Evolutionary conservation across 2,113 vertebrate species (phyloP).

Genomic region (Symphodus melops): DNA sequence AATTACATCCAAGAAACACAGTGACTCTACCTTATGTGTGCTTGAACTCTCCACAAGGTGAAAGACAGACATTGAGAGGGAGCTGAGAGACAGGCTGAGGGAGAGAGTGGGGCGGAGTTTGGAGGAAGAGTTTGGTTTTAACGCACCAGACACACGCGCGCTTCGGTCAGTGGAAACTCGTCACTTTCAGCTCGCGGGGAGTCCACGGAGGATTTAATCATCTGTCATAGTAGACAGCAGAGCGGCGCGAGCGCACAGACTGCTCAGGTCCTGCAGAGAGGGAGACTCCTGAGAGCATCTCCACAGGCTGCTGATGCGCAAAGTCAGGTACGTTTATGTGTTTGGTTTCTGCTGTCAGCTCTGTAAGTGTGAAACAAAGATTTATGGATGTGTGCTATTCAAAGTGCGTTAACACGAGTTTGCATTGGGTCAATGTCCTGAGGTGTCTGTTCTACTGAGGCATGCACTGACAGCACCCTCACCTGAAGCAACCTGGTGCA

Average conservation of each 20-base stretch:
- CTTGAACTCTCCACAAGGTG: conserved; percentile 42
- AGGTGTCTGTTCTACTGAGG: neutral
- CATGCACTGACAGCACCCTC: neutral
- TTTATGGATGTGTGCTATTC: neutral
- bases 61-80: conserved; percentile 5
- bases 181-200: conserved; percentile 24
- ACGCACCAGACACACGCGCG: conserved; percentile 52
- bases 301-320: conserved; percentile 19
- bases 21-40: conserved; percentile 6
- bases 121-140: conserved; percentile 15
- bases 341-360: too few species aligned
- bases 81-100: neutral
- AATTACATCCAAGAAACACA: conserved; percentile 25
- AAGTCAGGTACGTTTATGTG: conserved; percentile 37
- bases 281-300: conserved; percentile 11
- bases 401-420: neutral
- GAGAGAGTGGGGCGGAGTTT: conserved; percentile 41
- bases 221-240: conserved; percentile 26
- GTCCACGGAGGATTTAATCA: conserved; percentile 45
- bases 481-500: conserved; percentile 20
- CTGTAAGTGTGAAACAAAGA: neutral
- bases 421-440: neutral
- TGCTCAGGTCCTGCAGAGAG: conserved; percentile 5
- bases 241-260: neutral
- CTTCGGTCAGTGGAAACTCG: conserved; percentile 55